Percentiles rank a stretch among this genome's conserved stretches.
These are phyloP conservation scores for Eudemis profundana DNA, from an alignment of 2,888 invertebrate species.

Conservation along the genomic window DNA sequence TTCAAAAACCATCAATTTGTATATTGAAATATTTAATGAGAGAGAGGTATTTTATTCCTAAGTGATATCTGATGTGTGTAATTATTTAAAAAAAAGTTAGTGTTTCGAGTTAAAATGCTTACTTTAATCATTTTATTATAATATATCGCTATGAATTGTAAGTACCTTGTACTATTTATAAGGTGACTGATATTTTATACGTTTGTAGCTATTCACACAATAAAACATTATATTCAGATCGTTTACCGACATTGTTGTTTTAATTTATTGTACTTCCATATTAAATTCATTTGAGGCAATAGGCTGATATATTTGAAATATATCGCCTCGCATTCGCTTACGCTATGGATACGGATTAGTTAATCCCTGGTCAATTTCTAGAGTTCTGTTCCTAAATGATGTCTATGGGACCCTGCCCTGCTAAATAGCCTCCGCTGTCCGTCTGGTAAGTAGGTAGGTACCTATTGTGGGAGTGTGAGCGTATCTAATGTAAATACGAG, in stretches of 20 bases:
- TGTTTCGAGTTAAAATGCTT: background rate
- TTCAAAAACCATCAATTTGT: too few relatives aligned
- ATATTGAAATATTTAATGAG: too few relatives aligned
- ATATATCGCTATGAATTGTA: conserved; percentile 2
- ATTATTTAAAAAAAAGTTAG: background rate
- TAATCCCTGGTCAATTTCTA: too few relatives aligned
- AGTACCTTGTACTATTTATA: conserved; percentile 45
- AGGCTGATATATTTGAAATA: background rate
- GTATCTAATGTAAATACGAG: too few relatives aligned
- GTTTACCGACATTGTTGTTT: conserved; percentile 23
- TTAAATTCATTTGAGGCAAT: background rate
- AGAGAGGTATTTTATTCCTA: background rate
- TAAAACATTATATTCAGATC: conserved; percentile 18
- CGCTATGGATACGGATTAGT: too few relatives aligned
- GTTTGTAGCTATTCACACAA: conserved; percentile 61
- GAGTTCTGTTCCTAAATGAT: too few relatives aligned
- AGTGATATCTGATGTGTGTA: conserved; percentile 1
- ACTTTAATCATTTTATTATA: conserved; percentile 1
- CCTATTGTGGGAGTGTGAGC: too few relatives aligned
- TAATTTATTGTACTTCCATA: conserved; percentile 1
- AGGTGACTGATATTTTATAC: conserved; percentile 80
- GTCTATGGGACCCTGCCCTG: too few relatives aligned
- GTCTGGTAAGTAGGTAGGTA: too few relatives aligned
- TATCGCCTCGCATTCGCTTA: too few relatives aligned
- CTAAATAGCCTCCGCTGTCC: too few relatives aligned